These are phyloP conservation scores for Laticauda colubrina DNA, from an alignment of 2,113 vertebrate species.

Conservation along the genomic window DNA sequence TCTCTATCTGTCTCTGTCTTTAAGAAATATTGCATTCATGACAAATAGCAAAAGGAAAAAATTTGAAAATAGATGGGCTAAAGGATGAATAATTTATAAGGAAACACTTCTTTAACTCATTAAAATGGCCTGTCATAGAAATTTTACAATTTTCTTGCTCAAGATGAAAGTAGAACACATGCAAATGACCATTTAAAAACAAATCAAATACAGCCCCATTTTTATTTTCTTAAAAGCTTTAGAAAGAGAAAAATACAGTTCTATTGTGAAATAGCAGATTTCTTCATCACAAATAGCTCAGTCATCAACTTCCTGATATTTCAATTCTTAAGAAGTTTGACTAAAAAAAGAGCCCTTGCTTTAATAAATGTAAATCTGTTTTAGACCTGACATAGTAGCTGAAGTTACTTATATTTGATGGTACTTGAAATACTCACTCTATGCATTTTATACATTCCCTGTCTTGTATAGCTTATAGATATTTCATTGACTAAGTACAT, in stretches of 20 bases:
- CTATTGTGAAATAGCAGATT: constrained; percentile 11
- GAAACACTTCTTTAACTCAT: constrained; percentile 55
- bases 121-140: constrained; percentile 53
- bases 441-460: not conserved
- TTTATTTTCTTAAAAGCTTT: constrained; percentile 26
- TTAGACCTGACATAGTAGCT: not conserved
- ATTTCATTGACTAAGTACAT: not conserved
- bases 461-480: not conserved
- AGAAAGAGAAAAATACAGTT: constrained; percentile 26
- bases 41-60: constrained; percentile 39
- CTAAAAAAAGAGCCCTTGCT: not conserved
- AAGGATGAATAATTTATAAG: constrained; percentile 60
- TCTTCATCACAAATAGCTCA: constrained; percentile 14
- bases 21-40: constrained; percentile 26
- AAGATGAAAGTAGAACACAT: constrained; percentile 49
- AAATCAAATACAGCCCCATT: constrained; percentile 21
- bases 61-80: constrained; percentile 31
- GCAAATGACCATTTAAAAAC: constrained; percentile 48
- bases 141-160: constrained; percentile 47
- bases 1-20: not conserved
- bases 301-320: constrained; percentile 4
- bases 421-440: not conserved
- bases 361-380: not conserved
- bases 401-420: not conserved
- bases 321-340: constrained; percentile 1